Conservation (phyloP, 1,140 invertebrate genomes). For the Aphaenogaster rudis region DNA sequence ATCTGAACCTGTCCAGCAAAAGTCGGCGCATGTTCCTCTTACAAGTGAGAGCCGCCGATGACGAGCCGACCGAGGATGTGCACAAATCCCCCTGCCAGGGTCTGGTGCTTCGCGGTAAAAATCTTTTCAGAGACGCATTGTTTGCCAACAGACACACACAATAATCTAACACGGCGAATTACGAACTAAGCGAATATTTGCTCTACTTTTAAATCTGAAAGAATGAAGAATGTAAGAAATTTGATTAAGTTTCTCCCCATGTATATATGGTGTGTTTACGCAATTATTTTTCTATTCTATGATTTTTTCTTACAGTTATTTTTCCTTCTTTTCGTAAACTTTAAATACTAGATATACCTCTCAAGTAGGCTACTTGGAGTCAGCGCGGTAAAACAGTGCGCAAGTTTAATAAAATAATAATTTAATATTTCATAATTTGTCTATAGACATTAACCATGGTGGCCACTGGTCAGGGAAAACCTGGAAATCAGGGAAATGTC, state of each 20-base stretch:
- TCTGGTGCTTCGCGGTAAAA: conserved; percentile 86
- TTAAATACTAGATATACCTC: too few species aligned
- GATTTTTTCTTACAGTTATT: conserved; percentile 3
- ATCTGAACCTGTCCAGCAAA: conserved; percentile 86
- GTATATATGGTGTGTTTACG: background rate
- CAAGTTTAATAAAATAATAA: too few species aligned
- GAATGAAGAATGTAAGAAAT: background rate
- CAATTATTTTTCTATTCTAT: background rate
- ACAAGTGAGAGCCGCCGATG: conserved; percentile 88
- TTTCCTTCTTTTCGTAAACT: background rate
- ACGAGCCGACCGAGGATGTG: conserved; percentile 85
- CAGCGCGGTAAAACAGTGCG: too few species aligned
- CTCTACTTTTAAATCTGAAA: background rate
- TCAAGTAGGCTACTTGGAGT: too few species aligned
- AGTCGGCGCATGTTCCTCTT: conserved; percentile 88
- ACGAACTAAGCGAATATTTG: background rate
- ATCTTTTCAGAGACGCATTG: conserved; percentile 82
- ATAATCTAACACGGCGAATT: conserved; percentile 30
- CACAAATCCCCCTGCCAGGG: conserved; percentile 87
- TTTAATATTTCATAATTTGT: too few species aligned
- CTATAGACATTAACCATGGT: too few species aligned
- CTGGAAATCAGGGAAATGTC: too few species aligned
- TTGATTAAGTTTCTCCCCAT: background rate
- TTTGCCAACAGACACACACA: conserved; percentile 83
- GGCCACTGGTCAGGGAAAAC: too few species aligned